Conservation (phyloP, 2,113 vertebrate genomes). For the Baryphthengus martii region DNA sequence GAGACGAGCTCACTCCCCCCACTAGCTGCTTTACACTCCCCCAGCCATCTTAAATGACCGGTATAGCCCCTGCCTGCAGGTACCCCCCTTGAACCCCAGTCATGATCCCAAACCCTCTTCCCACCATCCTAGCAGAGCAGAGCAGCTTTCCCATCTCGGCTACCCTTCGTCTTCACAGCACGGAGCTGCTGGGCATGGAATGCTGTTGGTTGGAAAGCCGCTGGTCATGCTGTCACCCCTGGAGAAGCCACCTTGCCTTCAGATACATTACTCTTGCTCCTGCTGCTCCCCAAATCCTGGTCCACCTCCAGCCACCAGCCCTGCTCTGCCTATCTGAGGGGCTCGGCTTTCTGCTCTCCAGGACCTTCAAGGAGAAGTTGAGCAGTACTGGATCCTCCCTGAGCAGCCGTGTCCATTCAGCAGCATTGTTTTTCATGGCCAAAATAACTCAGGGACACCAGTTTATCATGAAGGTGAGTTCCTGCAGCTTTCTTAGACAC, state of each 20-base stretch:
- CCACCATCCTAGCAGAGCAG: background rate
- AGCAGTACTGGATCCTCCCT: background rate
- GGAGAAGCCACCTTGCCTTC: background rate
- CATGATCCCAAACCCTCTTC: background rate
- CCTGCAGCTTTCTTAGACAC: background rate
- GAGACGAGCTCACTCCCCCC: accelerated
- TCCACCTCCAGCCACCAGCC: background rate
- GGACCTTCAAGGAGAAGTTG: background rate
- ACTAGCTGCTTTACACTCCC: background rate
- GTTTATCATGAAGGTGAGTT: background rate
- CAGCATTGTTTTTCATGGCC: background rate
- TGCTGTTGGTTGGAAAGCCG: accelerated
- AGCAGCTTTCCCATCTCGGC: accelerated
- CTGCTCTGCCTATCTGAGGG: background rate
- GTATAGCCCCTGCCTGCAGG: background rate
- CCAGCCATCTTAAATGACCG: background rate
- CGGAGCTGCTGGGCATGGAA: background rate
- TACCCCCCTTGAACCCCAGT: accelerated
- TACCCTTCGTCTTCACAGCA: accelerated
- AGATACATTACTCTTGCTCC: background rate
- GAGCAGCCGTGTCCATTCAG: background rate
- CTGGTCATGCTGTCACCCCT: background rate
- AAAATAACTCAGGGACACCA: background rate
- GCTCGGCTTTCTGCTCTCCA: background rate
- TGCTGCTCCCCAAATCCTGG: background rate